phyloP scores from a whole-genome alignment of 2,113 vertebrate genomes.

The Macaca nemestrina region DNA sequence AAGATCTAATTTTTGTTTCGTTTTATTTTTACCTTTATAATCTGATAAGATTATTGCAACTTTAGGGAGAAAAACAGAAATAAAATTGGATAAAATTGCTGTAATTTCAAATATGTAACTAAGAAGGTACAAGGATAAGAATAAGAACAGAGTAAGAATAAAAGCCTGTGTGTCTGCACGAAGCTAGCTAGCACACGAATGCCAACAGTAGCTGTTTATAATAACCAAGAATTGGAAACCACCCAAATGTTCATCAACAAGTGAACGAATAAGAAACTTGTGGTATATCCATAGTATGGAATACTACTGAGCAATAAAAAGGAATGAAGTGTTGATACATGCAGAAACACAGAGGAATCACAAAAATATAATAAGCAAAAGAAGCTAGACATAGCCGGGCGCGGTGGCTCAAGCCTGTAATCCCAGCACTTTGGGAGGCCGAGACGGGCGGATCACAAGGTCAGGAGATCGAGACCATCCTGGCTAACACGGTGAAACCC shows the following conservation, averaged over 20 bases:
- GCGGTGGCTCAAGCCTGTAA: too few relatives aligned
- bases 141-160: background rate
- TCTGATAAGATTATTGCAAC: background rate
- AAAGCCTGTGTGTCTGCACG: background rate
- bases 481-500: too few relatives aligned
- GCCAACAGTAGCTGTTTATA: background rate
- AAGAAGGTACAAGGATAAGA: background rate
- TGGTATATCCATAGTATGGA: background rate
- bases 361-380: background rate
- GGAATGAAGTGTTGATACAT: background rate
- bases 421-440: too few relatives aligned
- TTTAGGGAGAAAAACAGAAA: background rate
- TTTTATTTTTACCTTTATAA: conserved; percentile 5
- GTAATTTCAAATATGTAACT: background rate
- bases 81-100: background rate
- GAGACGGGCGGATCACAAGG: too few relatives aligned
- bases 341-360: background rate
- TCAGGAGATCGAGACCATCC: too few relatives aligned
- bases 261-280: background rate
- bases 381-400: background rate
- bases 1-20: background rate
- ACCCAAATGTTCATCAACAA: background rate
- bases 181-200: background rate
- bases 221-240: background rate
- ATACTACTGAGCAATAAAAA: background rate